Evolutionary conservation across 2,888 invertebrate species (phyloP), one percentile per base, ranked within the genome.

Genomic region (Machimus rusticus): DNA sequence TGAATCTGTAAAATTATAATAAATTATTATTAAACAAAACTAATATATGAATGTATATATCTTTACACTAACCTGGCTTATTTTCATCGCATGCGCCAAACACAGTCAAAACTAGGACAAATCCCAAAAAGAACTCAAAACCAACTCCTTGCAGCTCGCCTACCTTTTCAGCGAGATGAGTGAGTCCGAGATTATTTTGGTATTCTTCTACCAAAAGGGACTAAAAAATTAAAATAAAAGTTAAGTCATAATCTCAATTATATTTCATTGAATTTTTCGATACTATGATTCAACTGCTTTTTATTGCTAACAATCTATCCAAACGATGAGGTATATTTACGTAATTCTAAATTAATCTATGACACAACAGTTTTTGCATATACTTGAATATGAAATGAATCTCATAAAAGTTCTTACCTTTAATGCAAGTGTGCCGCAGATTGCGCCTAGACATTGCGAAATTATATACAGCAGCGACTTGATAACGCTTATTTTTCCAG

Each of bases 61-160:
- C 12, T 3, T 23, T 16, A 14, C 37, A 39, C 88, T 87, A 88
- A 91, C 91, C 91, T 16, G 92, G 93, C 88, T 93, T 93, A 87
- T 92, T 90, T 87, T 90, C 89, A 90, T 93, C 93, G 66, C 92
- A 92, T 88, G 97, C 97, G 88, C 97, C 97, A 92, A 97, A 98
- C n/a, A 98, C 97, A 4, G 97, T 96, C 89, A 98, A 94, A 51
- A 98, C 95, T 88, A 98, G 94, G n/a, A 98, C 94, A 91, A 98
- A 96, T 74, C 97, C 98, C 86, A 98, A 94, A 94, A 98, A 95
- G 93, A 98, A 97, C 92, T 98, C 98, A 89, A 98, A 95, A 55
- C 97, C 98, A 90, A 98, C 94, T 5, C 97, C 98, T 93, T 98
- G 98, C 1, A 96, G 94, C 1, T 95, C 94, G 0, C 94, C 94